phyloP scores from a whole-genome alignment of 2,113 vertebrate genomes.

The Pseudorhombus dupliciocellatus region DNA sequence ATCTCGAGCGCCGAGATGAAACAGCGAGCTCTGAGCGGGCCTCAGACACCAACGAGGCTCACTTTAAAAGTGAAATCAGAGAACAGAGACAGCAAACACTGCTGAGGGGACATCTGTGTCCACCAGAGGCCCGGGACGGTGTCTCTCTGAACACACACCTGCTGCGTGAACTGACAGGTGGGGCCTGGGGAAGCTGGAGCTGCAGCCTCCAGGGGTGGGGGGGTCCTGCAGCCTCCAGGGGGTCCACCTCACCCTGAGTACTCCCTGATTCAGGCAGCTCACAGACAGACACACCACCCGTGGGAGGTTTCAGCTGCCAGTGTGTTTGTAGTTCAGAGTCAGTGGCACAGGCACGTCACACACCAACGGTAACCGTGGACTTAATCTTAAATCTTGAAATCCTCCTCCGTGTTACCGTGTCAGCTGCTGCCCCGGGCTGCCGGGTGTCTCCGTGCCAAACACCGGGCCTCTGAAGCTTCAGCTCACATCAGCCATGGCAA shows the following conservation, averaged over 20 bases:
- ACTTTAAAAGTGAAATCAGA: slow-evolving; percentile 7
- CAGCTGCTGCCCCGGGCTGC: slow-evolving; percentile 61
- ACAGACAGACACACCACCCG: too few relatives aligned
- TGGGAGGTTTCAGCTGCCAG: too few relatives aligned
- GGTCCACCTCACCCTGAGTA: slow-evolving; percentile 29
- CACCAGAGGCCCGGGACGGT: not conserved
- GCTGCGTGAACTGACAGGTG: slow-evolving; percentile 54
- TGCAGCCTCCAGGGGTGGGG: too few relatives aligned
- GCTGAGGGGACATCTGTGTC: slow-evolving; percentile 21
- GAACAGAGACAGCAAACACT: not conserved
- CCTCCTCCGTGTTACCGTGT: slow-evolving; percentile 42
- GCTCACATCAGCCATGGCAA: not conserved
- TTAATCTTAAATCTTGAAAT: slow-evolving; percentile 65
- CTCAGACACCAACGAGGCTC: too few relatives aligned
- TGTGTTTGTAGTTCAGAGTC: not conserved
- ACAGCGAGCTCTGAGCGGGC: slow-evolving; percentile 38
- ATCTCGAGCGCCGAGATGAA: slow-evolving; percentile 58
- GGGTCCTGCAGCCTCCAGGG: slow-evolving; percentile 15
- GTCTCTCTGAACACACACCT: slow-evolving; percentile 44
- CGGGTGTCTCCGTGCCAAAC: slow-evolving; percentile 20
- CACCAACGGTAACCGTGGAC: slow-evolving; percentile 28
- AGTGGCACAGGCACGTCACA: slow-evolving; percentile 20
- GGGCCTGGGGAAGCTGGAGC: slow-evolving; percentile 22
- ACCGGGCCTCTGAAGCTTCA: not conserved
- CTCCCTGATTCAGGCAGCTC: slow-evolving; percentile 24